A percentile compares a stretch with the other conserved stretches of the same genome.
Conservation (phyloP, 2,113 vertebrate species). For the Trogon melanurus region DNA sequence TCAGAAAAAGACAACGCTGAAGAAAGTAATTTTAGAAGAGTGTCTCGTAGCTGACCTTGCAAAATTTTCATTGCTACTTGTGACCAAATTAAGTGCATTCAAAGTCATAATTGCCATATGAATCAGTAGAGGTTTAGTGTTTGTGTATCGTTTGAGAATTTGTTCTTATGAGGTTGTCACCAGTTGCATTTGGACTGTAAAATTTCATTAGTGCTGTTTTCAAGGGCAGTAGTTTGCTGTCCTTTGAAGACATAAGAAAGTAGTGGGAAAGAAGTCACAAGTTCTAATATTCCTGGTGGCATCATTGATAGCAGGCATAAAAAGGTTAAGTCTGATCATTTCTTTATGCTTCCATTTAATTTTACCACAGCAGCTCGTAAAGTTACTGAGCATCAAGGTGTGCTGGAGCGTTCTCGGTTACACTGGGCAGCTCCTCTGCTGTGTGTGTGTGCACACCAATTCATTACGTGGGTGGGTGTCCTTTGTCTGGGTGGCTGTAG, state of each 20-base stretch:
- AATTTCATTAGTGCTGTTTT: neutral
- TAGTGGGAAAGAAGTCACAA: neutral
- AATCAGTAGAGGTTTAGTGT: neutral
- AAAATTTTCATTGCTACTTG: neutral
- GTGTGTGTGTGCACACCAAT: rapidly evolving
- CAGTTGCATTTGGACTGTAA: neutral
- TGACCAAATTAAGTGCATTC: neutral
- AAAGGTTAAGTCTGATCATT: neutral
- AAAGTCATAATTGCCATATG: neutral
- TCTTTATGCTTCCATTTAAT: neutral
- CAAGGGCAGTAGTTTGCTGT: neutral
- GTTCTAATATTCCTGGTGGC: neutral
- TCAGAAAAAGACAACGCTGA: neutral
- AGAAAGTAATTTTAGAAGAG: neutral
- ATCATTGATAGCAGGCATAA: neutral
- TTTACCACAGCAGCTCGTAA: neutral
- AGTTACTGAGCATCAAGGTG: neutral
- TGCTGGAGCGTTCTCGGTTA: neutral
- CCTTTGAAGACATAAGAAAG: neutral
- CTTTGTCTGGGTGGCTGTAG: too few species aligned
- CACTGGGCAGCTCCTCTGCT: neutral
- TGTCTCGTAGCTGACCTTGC: neutral
- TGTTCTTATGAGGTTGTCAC: neutral
- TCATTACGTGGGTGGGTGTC: neutral
- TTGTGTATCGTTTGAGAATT: neutral